These are phyloP conservation scores for Ennomos fuscantarius DNA, from an alignment of 2,888 invertebrate genomes.

Conservation along the genomic window DNA sequence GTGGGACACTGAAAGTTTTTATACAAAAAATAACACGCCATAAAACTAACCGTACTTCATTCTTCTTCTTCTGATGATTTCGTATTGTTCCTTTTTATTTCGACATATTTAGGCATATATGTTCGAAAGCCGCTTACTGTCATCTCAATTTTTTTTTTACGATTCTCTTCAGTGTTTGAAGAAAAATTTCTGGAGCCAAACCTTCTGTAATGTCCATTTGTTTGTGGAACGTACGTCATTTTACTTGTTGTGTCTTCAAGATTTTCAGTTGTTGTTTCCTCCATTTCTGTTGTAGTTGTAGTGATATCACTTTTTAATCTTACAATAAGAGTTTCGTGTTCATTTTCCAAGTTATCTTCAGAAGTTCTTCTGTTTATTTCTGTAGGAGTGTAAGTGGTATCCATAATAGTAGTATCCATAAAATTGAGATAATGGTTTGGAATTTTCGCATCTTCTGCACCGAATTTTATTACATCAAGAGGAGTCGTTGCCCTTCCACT, in stretches of 20 bases:
- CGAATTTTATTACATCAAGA: slow-evolving; percentile 69
- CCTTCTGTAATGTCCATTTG: slow-evolving; percentile 75
- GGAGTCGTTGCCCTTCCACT: slow-evolving; percentile 52
- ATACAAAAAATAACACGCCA: slow-evolving; percentile 11
- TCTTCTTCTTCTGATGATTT: slow-evolving; percentile 31
- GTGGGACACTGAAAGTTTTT: slow-evolving; percentile 46
- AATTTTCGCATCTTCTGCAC: slow-evolving; percentile 72
- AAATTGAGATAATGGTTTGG: slow-evolving; percentile 61
- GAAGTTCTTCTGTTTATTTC: slow-evolving; percentile 42
- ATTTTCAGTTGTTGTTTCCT: slow-evolving; percentile 34
- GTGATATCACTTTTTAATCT: slow-evolving; percentile 62
- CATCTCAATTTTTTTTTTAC: slow-evolving; percentile 64
- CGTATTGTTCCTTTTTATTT: slow-evolving; percentile 69
- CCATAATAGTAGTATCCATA: slow-evolving; percentile 35
- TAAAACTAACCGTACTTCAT: slow-evolving; percentile 1
- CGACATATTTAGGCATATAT: slow-evolving; percentile 67
- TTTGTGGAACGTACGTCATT: slow-evolving; percentile 69
- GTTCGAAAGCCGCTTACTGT: slow-evolving; percentile 57
- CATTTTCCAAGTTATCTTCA: slow-evolving; percentile 24
- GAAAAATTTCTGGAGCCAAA: slow-evolving; percentile 54
- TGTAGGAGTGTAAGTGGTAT: slow-evolving; percentile 28
- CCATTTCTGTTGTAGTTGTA: slow-evolving; percentile 40
- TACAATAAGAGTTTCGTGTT: slow-evolving; percentile 48
- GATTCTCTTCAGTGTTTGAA: slow-evolving; percentile 57
- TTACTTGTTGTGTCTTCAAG: slow-evolving; percentile 45